These are phyloP conservation scores for Emydura subglobosa DNA, from an alignment of 2,113 vertebrate species.

Conservation along the genomic window DNA sequence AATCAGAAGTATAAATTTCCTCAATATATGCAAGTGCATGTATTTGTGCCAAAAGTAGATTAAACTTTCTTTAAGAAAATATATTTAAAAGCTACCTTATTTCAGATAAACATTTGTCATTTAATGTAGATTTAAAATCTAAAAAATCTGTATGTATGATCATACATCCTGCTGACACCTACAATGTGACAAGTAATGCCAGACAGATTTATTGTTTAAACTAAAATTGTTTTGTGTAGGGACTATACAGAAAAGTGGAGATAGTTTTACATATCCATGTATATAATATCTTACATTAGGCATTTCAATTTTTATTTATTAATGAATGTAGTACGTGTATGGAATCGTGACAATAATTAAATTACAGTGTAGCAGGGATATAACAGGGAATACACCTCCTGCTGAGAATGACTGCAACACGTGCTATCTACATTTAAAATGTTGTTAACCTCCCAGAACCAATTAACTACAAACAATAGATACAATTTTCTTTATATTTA, in stretches of 20 bases:
- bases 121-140: too few species aligned
- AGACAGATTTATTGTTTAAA: slow-evolving; percentile 26
- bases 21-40: background rate
- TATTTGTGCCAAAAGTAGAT: background rate
- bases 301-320: slow-evolving; percentile 22
- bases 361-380: background rate
- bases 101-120: too few species aligned
- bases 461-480: slow-evolving; percentile 2
- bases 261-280: background rate
- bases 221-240: background rate
- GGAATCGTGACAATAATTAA: slow-evolving; percentile 7
- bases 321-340: background rate
- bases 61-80: background rate
- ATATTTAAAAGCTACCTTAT: background rate
- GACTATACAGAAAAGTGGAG: background rate
- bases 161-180: background rate
- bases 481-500: background rate
- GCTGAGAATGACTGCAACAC: background rate
- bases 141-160: background rate
- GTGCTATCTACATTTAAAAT: background rate
- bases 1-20: background rate
- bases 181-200: background rate
- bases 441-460: background rate
- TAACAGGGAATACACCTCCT: background rate
- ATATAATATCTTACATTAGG: background rate